These are phyloP conservation scores for Drosophila lutescens DNA, from an alignment of 2,888 invertebrate genomes.

Conservation along the genomic window DNA sequence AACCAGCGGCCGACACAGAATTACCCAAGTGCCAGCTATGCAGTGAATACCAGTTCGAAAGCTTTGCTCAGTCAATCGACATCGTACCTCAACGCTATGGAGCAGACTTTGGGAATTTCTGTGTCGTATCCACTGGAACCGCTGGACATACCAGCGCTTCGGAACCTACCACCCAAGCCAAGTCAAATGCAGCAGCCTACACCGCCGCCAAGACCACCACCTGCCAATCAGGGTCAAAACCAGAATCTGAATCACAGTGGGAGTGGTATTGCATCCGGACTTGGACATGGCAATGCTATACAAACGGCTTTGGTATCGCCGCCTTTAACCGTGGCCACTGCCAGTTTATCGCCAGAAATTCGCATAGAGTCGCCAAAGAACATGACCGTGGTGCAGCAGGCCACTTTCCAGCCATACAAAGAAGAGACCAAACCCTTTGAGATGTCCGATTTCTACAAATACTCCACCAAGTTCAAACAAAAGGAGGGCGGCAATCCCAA, in stretches of 20 bases:
- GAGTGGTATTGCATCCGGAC: constrained; percentile 3
- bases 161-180: constrained; percentile 71
- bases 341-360: constrained; percentile 83
- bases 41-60: constrained; percentile 58
- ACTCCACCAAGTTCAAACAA: constrained; percentile 96
- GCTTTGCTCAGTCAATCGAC: constrained; percentile 82
- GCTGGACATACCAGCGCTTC: constrained; percentile 60
- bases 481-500: constrained; percentile 81
- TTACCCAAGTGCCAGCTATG: constrained; percentile 49
- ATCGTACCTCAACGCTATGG: constrained; percentile 81
- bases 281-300: constrained; percentile 31
- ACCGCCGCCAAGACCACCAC: constrained; percentile 68
- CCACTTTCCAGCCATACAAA: constrained; percentile 94
- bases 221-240: constrained; percentile 47
- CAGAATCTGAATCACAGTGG: constrained; percentile 24
- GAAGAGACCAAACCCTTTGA: constrained; percentile 98
- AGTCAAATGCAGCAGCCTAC: constrained; percentile 68
- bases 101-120: constrained; percentile 68
- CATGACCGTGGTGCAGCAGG: constrained; percentile 93
- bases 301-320: constrained; percentile 60
- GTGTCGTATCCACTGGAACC: constrained; percentile 65
- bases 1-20: constrained; percentile 54
- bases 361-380: constrained; percentile 92
- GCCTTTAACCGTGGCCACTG: constrained; percentile 50
- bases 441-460: constrained; percentile 99